Evolutionary conservation across 2,797 vertebrate genomes (phyloP), one percentile per base, ranked within the genome.

Genomic region (Todus mexicanus): DNA sequence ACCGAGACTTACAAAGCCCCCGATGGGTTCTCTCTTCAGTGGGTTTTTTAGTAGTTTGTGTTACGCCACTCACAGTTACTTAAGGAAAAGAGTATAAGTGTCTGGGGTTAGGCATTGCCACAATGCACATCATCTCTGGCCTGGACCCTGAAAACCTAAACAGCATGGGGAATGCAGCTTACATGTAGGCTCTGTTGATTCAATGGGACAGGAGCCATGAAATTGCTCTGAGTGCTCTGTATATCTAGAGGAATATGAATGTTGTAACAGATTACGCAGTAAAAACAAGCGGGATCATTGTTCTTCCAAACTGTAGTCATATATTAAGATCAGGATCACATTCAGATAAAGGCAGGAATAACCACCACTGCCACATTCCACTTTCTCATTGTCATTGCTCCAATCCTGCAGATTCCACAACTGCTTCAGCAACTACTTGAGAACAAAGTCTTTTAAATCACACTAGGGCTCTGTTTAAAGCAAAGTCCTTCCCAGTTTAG

Each of bases 311-410:
- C 42, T 45, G 29, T 5, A 16, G 35, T 60, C 35, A 5, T 53
- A 15, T 33, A 12, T 60, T 73, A 56, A 63, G 54, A 20, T 29
- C 18, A 57, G 45, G 57, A 68, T 84, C 61, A 22, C 42, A 35
- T 72, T 53, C 70, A 88, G 64, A 84, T 63, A 38, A 33, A 60
- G 57, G 78, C 87, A 89, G 92, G 83, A 93, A 84, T 89, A 86
- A 90, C 81, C 83, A 90, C 73, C 53, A 19, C 59, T 63, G 38
- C 89, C 83, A 82, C 85, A 92, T 96, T 92, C 93, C 81, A 68
- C 54, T 64, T 83, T 23, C 3, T 6, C 25, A 15, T 10, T 61
- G 61, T 80, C 48, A 37, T 51, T 83, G 87, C 81, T 69, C 51
- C 70, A 73, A 18, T 81, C 87, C 51, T 88, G 70, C 83, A 73